These are phyloP conservation scores for Pterocles burchelli DNA, from an alignment of 2,113 vertebrate genomes.

Conservation along the genomic window DNA sequence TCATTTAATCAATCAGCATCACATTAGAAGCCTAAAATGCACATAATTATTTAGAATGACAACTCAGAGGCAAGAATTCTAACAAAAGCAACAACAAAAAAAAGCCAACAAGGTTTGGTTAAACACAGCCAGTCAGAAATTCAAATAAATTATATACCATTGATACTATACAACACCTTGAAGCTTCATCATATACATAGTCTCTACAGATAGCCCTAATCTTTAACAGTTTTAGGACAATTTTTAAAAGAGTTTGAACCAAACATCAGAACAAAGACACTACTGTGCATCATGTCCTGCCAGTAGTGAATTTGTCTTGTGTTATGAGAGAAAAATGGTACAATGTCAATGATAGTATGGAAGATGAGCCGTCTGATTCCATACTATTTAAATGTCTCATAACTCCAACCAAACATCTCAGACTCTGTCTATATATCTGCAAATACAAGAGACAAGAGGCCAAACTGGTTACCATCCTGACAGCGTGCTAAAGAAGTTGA, in stretches of 20 bases:
- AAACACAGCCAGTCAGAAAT: not conserved
- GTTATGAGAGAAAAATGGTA: not conserved
- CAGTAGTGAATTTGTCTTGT: not conserved
- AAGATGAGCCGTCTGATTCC: not conserved
- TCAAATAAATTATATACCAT: not conserved
- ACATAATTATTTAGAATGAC: not conserved
- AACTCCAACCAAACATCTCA: not conserved
- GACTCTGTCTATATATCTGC: not conserved
- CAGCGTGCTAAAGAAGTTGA: not conserved
- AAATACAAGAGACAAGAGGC: not conserved
- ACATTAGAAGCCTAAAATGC: not conserved
- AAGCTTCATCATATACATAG: not conserved
- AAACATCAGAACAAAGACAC: not conserved
- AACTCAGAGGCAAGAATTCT: not conserved
- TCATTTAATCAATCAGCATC: not conserved
- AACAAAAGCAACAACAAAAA: not conserved
- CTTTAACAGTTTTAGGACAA: not conserved
- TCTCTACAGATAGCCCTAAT: not conserved
- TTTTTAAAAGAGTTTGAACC: not conserved
- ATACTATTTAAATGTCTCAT: not conserved
- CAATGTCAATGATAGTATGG: not conserved
- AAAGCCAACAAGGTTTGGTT: not conserved
- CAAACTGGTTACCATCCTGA: not conserved
- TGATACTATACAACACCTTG: not conserved
- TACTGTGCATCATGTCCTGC: fast-evolving